A percentile compares a stretch with the other conserved stretches of the same genome.
Conservation (phyloP, 2,888 invertebrate species). For the Pseudococcus viburni region DNA sequence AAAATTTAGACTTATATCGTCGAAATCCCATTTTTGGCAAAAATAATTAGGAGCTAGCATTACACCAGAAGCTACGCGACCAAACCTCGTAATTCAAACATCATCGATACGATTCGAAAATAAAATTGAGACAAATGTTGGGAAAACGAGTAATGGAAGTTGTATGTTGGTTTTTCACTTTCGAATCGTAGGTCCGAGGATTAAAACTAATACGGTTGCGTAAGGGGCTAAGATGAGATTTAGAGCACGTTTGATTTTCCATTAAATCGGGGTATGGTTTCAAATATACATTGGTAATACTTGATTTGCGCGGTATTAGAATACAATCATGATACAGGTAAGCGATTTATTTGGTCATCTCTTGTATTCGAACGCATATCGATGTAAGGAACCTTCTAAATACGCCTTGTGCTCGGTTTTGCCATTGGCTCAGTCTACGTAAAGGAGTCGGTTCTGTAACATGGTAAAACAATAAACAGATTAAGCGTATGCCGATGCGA, state of each 20-base stretch:
- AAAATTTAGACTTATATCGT: no score
- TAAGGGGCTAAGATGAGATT: background rate
- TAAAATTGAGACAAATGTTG: constrained; percentile 1
- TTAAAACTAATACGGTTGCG: background rate
- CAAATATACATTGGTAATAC: background rate
- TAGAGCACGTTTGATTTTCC: background rate
- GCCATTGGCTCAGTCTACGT: constrained; percentile 67
- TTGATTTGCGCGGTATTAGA: background rate
- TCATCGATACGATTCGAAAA: background rate
- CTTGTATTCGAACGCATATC: constrained; percentile 67
- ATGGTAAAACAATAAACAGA: background rate
- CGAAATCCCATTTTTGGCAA: background rate
- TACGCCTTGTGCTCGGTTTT: constrained; percentile 67
- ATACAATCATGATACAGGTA: background rate
- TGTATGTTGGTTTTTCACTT: background rate
- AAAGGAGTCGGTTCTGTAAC: constrained; percentile 63
- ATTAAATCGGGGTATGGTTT: background rate
- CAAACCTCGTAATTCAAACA: background rate
- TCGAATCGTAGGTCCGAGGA: background rate
- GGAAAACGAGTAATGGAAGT: background rate
- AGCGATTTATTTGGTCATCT: constrained; percentile 62
- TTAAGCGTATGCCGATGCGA: background rate
- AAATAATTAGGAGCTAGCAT: background rate
- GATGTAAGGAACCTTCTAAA: constrained; percentile 67
- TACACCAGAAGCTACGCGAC: background rate